phyloP scores from a whole-genome alignment of 2,888 invertebrate genomes.

The Euspilapteryx auroguttella region DNA sequence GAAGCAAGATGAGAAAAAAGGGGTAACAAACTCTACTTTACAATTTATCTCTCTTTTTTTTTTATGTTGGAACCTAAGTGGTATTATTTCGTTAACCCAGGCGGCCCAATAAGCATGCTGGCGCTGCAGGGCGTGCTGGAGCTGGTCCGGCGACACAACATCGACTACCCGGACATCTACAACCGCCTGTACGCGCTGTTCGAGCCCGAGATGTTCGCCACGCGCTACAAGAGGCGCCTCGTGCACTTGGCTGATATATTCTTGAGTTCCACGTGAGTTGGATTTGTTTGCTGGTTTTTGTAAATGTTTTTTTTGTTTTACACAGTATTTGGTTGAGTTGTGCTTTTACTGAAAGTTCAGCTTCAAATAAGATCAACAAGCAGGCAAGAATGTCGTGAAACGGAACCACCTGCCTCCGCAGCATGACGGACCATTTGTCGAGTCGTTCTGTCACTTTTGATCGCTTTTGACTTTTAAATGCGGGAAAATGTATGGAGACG shows the following conservation, averaged over 20 bases:
- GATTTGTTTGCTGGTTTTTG: slow-evolving; percentile 4
- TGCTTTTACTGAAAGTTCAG: not conserved
- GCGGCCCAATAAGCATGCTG: slow-evolving; percentile 85
- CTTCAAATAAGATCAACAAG: too few species aligned
- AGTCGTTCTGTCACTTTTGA: too few species aligned
- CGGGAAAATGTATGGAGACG: too few species aligned
- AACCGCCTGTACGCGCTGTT: slow-evolving; percentile 94
- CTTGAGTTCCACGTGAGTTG: slow-evolving; percentile 82
- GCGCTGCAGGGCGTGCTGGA: slow-evolving; percentile 91
- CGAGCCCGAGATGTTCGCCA: slow-evolving; percentile 87
- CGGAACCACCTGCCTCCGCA: too few species aligned
- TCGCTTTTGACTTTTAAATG: too few species aligned
- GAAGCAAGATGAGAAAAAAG: too few species aligned
- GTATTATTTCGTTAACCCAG: too few species aligned
- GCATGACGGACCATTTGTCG: too few species aligned
- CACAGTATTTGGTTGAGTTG: not conserved
- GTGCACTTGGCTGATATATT: slow-evolving; percentile 90
- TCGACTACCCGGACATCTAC: slow-evolving; percentile 95
- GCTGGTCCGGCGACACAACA: slow-evolving; percentile 86
- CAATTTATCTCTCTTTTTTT: too few species aligned
- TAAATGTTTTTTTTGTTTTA: not conserved
- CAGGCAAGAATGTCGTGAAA: too few species aligned
- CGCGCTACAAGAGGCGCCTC: slow-evolving; percentile 85
- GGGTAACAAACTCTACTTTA: too few species aligned
- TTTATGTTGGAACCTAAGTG: too few species aligned